A percentile compares a stretch with the other conserved stretches of the same genome.
Conservation (phyloP, 2,888 invertebrate species). For the Ophonus ardosiacus region DNA sequence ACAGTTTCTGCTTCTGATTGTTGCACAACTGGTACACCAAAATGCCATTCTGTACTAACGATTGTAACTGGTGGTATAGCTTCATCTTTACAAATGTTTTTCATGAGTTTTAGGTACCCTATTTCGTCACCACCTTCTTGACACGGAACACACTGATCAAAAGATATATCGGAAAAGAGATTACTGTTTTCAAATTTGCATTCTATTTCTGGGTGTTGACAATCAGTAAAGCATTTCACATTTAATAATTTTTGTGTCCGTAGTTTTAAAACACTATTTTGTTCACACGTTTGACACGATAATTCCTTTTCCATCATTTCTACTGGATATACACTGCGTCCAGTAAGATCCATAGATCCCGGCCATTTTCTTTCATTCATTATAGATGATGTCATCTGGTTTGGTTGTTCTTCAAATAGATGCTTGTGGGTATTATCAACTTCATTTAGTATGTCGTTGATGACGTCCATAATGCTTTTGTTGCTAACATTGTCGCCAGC, state of each 20-base stretch:
- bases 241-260: not conserved
- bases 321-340: too few relatives aligned
- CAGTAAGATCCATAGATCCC: too few relatives aligned
- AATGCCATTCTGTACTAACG: not conserved
- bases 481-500: constrained; percentile 23
- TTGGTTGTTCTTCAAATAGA: constrained; percentile 18
- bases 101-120: not conserved
- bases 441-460: constrained; percentile 21
- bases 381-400: too few relatives aligned
- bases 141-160: not conserved
- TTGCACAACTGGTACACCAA: not conserved
- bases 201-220: not conserved
- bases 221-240: not conserved
- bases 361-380: too few relatives aligned
- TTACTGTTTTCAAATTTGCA: not conserved
- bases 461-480: constrained; percentile 37
- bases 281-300: too few relatives aligned
- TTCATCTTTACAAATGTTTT: not conserved
- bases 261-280: too few relatives aligned
- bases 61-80: not conserved
- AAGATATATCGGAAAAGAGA: not conserved
- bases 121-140: not conserved
- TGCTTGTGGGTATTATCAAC: constrained; percentile 38
- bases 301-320: too few relatives aligned
- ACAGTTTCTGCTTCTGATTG: not conserved